Evolutionary conservation across 2,888 invertebrate genomes (phyloP), one percentile per base, ranked within the genome.

Genomic region (Polylopha cassiicola): DNA sequence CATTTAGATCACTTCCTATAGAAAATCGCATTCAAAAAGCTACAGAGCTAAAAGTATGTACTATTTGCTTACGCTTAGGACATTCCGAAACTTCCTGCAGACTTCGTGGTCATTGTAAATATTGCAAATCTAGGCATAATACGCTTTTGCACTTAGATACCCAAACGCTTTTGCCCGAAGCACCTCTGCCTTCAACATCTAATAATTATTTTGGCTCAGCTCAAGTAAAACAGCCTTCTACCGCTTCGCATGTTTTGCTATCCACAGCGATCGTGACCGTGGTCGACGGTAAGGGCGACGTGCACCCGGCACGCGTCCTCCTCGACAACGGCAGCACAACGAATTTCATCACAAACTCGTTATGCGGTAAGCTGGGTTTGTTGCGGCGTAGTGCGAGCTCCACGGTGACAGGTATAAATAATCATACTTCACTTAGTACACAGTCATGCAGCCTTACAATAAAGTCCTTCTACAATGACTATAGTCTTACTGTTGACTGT

Each of bases 351-450:
- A 38, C 42, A n/a, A 23, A 33, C 13, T 29, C 37, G 11, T 31
- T 41, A 21, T 39, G 46, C 11, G 24, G 29, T 28, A 28, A 39
- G 39, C 46, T 39, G 20, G 32, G 39, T 24, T 34, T 47, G 22
- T 20, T 30, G 15, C 30, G 31, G 23, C 30, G 28, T 28, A 21
- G 24, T 27, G 26, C 39, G 22, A 44, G 24, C 36, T 44, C 48
- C 44, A 46, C 27, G n/a, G 39, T 38, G 22, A 29, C 49, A 33
- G 44, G 47, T 39, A 48, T 50, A 23, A 49, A 49, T 17, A 41
- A 38, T 29, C 32, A 44, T 27, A 28, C 21, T 8, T 43, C 45
- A 21, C 31, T 21, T 31, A 47, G 44, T 33, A 24, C 38, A 33
- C 23, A 47, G 42, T 45, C 33, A 28, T 44, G 43, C 33, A 23